phyloP scores from a whole-genome alignment of 2,888 invertebrate genomes.

The Heteromurus nitidus region DNA sequence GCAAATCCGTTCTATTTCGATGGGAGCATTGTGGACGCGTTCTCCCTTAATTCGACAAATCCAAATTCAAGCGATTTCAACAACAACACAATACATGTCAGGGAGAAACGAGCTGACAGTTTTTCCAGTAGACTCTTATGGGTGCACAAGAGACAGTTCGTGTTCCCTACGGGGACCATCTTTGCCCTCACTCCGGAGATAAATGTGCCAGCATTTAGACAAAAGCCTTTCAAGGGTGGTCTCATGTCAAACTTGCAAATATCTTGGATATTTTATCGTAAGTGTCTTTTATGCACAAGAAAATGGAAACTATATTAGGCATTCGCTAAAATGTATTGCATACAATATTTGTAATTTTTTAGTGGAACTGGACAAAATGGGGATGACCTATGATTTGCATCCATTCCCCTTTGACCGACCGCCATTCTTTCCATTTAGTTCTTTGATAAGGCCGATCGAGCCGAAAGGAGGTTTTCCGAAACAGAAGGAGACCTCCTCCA shows the following conservation, averaged over 20 bases:
- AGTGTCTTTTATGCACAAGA: conserved; percentile 14
- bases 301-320: background rate
- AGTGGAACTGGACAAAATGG: conserved; percentile 62
- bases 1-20: background rate
- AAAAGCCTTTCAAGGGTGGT: conserved; percentile 58
- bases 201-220: conserved; percentile 55
- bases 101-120: background rate
- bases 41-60: background rate
- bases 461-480: conserved; percentile 11
- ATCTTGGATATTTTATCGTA: conserved; percentile 69
- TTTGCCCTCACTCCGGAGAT: conserved; percentile 63
- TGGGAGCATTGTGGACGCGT: background rate
- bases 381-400: conserved; percentile 65
- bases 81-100: too few relatives aligned
- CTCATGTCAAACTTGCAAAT: conserved; percentile 68
- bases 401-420: conserved; percentile 66
- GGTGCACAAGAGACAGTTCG: conserved; percentile 41
- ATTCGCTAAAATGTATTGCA: background rate
- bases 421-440: conserved; percentile 70
- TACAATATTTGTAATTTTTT: too few relatives aligned
- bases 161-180: conserved; percentile 68
- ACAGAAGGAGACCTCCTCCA: background rate
- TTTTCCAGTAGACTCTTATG: background rate
- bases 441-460: conserved; percentile 44
- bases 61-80: background rate